These are phyloP conservation scores for Myiopsitta monachus DNA, from an alignment of 2,113 vertebrate genomes.

Conservation along the genomic window DNA sequence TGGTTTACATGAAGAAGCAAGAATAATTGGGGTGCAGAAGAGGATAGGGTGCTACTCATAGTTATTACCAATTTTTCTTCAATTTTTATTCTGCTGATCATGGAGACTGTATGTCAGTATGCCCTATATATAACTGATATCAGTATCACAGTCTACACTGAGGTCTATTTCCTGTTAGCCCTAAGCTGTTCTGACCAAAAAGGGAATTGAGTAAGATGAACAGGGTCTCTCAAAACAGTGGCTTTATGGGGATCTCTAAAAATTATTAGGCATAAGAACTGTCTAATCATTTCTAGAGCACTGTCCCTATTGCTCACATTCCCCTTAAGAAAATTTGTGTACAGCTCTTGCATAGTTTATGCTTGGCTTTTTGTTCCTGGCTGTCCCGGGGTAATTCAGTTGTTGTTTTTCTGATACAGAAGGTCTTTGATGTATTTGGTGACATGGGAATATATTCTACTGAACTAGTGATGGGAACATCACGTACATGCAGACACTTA, in stretches of 20 bases:
- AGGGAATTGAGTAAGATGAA: not conserved
- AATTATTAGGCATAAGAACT: not conserved
- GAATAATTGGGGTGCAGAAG: not conserved
- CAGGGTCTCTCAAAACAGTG: not conserved
- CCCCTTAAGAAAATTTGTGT: not conserved
- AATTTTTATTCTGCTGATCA: not conserved
- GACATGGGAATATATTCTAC: not conserved
- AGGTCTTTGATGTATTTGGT: slow-evolving; percentile 15
- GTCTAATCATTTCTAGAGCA: not conserved
- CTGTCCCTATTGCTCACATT: accelerated
- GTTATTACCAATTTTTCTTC: not conserved
- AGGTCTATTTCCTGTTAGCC: not conserved
- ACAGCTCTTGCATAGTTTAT: not conserved
- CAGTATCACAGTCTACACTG: not conserved
- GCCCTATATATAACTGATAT: not conserved
- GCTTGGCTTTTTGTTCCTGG: not conserved
- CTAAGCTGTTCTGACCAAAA: not conserved
- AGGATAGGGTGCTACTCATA: not conserved
- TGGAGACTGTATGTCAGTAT: not conserved
- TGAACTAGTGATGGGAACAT: not conserved
- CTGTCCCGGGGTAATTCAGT: not conserved
- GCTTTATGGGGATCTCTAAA: not conserved
- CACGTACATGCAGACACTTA: not conserved
- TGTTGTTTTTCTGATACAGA: not conserved
- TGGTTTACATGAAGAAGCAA: not conserved